These are phyloP conservation scores for Aphodius sticticus DNA, from an alignment of 2,888 invertebrate genomes.

Conservation along the genomic window DNA sequence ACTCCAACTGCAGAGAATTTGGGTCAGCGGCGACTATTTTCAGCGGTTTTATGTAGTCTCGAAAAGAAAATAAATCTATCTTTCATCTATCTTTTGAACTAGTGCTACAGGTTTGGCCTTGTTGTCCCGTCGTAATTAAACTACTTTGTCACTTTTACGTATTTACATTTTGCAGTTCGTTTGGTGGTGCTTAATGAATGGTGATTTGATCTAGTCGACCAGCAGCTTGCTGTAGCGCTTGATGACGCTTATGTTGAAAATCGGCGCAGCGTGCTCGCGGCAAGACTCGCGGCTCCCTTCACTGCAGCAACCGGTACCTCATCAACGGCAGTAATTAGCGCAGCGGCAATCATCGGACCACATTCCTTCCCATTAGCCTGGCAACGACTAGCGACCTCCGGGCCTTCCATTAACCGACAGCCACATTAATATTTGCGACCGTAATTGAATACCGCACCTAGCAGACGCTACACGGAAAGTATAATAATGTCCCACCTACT, in stretches of 20 bases:
- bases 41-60: too few species aligned
- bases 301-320: slow-evolving; percentile 45
- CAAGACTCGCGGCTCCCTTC: slow-evolving; percentile 44
- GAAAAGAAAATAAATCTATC: too few species aligned
- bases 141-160: too few species aligned
- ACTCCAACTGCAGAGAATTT: too few species aligned
- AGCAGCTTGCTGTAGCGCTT: background rate
- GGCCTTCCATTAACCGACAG: background rate
- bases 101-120: too few species aligned
- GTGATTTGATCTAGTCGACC: background rate
- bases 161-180: too few species aligned
- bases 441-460: background rate
- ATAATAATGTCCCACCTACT: background rate
- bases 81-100: too few species aligned
- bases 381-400: background rate
- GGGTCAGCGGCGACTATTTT: too few species aligned
- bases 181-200: too few species aligned
- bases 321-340: slow-evolving; percentile 48
- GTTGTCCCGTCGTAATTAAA: too few species aligned
- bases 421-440: background rate
- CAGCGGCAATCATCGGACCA: slow-evolving; percentile 46
- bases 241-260: background rate
- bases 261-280: slow-evolving; percentile 26
- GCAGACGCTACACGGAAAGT: background rate
- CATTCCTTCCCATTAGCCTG: slow-evolving; percentile 36